These are phyloP conservation scores for Hermaeophaga mercurialis DNA, from an alignment of 2,888 invertebrate species.

Conservation along the genomic window DNA sequence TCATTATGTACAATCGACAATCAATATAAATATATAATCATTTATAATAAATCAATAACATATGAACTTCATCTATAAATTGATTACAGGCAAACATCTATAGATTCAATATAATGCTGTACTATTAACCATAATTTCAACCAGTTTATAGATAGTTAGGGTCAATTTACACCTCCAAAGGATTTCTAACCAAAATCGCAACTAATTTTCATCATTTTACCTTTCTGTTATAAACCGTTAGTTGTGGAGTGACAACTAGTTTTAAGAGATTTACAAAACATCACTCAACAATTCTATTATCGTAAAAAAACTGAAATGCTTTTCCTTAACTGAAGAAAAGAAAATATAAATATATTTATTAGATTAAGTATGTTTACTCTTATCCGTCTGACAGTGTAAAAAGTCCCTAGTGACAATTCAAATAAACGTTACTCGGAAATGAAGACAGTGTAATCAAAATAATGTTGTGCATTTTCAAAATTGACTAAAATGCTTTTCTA, in stretches of 20 bases:
- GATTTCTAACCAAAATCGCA: too few species aligned
- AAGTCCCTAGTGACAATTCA: background rate
- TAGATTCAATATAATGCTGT: slow-evolving; percentile 30
- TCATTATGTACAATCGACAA: slow-evolving; percentile 45
- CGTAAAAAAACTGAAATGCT: too few species aligned
- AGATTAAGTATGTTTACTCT: too few species aligned
- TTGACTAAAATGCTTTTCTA: slow-evolving; percentile 38
- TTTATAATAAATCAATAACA: slow-evolving; percentile 35
- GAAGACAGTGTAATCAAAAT: slow-evolving; percentile 30
- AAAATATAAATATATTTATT: slow-evolving; percentile 17
- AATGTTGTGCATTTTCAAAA: slow-evolving; percentile 33
- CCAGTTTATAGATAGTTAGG: slow-evolving; percentile 21
- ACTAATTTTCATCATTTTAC: too few species aligned
- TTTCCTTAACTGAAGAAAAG: too few species aligned
- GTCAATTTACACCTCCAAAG: background rate
- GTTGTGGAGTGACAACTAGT: too few species aligned
- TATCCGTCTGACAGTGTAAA: background rate
- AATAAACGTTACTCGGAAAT: background rate
- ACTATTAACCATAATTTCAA: slow-evolving; percentile 34
- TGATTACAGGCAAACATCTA: slow-evolving; percentile 39
- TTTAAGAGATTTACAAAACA: too few species aligned
- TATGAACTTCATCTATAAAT: slow-evolving; percentile 41
- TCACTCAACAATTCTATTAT: too few species aligned
- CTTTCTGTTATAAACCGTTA: too few species aligned
- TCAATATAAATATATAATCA: slow-evolving; percentile 42